phyloP scores from a whole-genome alignment of 2,888 invertebrate genomes.

The Spilarctia lutea region DNA sequence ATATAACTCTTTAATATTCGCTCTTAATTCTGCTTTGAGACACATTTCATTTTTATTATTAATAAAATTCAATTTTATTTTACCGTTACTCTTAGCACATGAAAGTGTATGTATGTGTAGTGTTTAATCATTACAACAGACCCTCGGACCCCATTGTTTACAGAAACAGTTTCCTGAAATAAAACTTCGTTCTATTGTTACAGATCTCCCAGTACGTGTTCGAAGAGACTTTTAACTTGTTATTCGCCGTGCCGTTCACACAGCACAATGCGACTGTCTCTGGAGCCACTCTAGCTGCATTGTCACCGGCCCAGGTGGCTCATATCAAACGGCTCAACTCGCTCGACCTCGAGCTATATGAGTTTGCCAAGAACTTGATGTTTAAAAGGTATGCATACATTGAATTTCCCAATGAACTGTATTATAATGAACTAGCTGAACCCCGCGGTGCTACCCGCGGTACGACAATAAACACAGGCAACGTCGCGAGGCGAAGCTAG shows the following conservation, averaged over 20 bases:
- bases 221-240: conserved; percentile 96
- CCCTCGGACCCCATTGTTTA: background rate
- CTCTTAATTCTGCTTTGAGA: background rate
- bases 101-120: background rate
- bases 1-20: background rate
- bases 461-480: no score
- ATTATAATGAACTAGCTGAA: no score
- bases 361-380: conserved; percentile 96
- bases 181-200: conserved; percentile 3
- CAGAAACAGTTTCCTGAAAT: background rate
- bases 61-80: background rate
- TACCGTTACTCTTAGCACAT: background rate
- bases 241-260: conserved; percentile 95
- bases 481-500: no score
- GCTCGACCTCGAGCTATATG: conserved; percentile 97
- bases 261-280: conserved; percentile 97
- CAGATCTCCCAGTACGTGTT: conserved; percentile 96
- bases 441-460: no score
- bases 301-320: conserved; percentile 91
- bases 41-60: no score
- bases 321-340: conserved; percentile 93
- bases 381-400: conserved; percentile 87
- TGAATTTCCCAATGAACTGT: background rate
- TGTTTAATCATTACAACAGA: background rate
- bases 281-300: conserved; percentile 92